phyloP scores from a whole-genome alignment of 1,140 invertebrate species.

The Ceratina calcarata region DNA sequence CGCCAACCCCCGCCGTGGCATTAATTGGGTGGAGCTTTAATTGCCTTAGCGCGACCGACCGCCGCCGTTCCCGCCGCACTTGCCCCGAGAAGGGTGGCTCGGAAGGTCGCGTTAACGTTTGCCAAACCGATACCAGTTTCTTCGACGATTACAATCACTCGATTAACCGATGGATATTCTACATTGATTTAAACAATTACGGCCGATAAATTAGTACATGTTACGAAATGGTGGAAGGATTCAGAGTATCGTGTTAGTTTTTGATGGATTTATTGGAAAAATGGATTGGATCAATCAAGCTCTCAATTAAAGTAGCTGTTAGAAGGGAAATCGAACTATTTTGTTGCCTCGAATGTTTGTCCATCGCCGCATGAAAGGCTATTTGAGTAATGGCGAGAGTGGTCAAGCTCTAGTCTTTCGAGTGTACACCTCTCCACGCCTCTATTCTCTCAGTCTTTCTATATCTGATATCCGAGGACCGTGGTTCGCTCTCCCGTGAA shows the following conservation, averaged over 20 bases:
- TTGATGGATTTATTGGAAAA: not conserved
- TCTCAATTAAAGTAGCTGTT: not conserved
- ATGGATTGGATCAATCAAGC: not conserved
- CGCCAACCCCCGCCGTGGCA: conserved; percentile 53
- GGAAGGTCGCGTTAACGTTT: conserved; percentile 34
- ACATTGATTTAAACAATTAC: not conserved
- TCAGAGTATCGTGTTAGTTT: not conserved
- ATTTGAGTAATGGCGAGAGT: not conserved
- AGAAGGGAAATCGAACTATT: not conserved
- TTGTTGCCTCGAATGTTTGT: conserved; percentile 20
- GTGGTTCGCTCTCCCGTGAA: not conserved
- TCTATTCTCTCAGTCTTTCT: conserved; percentile 10
- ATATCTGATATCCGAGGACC: not conserved
- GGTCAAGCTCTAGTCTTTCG: conserved; percentile 21
- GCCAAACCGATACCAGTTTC: conserved; percentile 30
- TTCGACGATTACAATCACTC: conserved; percentile 28
- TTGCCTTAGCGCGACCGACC: conserved; percentile 71
- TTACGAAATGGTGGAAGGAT: not conserved
- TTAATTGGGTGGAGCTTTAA: conserved; percentile 78
- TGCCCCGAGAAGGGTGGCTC: conserved; percentile 18
- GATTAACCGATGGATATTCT: conserved; percentile 35
- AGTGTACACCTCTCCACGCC: not conserved
- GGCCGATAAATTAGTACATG: no score
- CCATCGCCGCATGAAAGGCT: conserved; percentile 1
- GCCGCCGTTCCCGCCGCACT: conserved; percentile 37